These are phyloP conservation scores for Nycteola revayana DNA, from an alignment of 2,888 invertebrate species.

Conservation along the genomic window DNA sequence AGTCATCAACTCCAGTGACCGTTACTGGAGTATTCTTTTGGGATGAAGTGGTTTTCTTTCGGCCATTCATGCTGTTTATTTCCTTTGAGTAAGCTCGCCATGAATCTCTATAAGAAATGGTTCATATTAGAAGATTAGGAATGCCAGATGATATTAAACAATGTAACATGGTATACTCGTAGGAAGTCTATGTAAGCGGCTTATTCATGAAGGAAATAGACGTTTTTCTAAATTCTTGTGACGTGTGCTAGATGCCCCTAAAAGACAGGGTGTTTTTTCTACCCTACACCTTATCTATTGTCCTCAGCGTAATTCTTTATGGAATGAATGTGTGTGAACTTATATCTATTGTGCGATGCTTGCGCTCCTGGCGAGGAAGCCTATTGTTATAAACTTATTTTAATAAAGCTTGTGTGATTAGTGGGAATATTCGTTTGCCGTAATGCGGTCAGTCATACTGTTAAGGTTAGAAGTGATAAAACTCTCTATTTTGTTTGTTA, in stretches of 20 bases:
- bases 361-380: constrained; percentile 43
- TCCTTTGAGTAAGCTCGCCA: constrained; percentile 16
- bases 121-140: too few relatives aligned
- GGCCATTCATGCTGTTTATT: constrained; percentile 30
- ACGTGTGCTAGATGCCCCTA: constrained; percentile 66
- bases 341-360: constrained; percentile 32
- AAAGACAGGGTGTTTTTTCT: constrained; percentile 53
- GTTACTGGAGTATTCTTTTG: background rate
- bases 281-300: constrained; percentile 60
- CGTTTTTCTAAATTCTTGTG: constrained; percentile 49
- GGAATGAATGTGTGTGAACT: constrained; percentile 73
- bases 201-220: constrained; percentile 24
- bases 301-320: constrained; percentile 70
- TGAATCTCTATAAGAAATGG: too few relatives aligned
- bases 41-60: constrained; percentile 28
- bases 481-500: constrained; percentile 50
- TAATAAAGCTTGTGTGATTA: constrained; percentile 76
- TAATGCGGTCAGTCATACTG: constrained; percentile 65
- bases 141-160: background rate
- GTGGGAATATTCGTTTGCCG: constrained; percentile 65
- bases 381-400: constrained; percentile 44
- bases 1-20: constrained; percentile 17
- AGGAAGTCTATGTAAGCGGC: background rate
- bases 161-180: too few relatives aligned
- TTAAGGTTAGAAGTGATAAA: constrained; percentile 56